Evolutionary conservation across 2,113 vertebrate species (phyloP).

Genomic region (Mobula birostris): DNA sequence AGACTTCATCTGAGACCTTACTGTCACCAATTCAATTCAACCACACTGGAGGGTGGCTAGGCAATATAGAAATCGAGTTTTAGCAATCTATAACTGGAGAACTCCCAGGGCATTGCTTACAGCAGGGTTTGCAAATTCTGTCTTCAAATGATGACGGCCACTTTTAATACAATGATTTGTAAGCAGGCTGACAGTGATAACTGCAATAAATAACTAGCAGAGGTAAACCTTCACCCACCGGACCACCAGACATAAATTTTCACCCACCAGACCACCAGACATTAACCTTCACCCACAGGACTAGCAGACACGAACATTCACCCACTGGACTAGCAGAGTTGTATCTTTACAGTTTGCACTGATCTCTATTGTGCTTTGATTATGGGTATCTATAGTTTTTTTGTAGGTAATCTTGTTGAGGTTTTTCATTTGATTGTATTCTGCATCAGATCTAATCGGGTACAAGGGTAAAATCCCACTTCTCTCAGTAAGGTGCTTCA

Average conservation of each 20-base stretch:
- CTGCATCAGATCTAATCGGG: no score
- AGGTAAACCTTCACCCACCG: background rate
- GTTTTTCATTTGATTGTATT: no score
- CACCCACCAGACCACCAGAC: background rate
- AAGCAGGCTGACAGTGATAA: background rate
- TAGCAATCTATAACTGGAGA: background rate
- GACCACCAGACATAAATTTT: background rate
- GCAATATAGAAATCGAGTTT: background rate
- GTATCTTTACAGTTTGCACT: no score
- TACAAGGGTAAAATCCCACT: no score
- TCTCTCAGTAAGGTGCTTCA: no score
- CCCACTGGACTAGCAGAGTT: background rate
- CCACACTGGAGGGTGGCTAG: background rate
- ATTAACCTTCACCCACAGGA: background rate
- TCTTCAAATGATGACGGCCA: background rate
- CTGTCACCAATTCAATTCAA: background rate
- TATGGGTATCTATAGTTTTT: no score
- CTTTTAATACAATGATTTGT: background rate
- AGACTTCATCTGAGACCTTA: background rate
- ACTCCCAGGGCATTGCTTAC: background rate
- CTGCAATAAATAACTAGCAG: background rate
- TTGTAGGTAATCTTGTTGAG: no score
- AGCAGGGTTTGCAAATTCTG: background rate
- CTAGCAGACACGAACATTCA: background rate
- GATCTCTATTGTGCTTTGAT: no score